These are phyloP conservation scores for Tuberolachnus salignus DNA, from an alignment of 2,888 invertebrate genomes.

Conservation along the genomic window DNA sequence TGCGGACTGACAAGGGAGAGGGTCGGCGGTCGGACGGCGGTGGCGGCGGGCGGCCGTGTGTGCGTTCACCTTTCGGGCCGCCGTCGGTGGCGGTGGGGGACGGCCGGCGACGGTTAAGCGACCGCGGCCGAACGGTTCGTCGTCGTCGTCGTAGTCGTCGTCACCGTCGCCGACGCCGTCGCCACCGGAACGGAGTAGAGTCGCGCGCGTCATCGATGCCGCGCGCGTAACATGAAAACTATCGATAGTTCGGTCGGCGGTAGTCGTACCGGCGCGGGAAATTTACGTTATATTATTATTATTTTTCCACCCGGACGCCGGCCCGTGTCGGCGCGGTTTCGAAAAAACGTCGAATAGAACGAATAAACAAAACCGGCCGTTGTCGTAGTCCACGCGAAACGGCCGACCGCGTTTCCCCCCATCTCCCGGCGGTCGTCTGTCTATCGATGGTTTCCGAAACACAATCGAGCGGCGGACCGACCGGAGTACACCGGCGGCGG, in stretches of 20 bases:
- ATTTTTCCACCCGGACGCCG: too few relatives aligned
- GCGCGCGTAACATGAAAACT: background rate
- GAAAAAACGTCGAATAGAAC: background rate
- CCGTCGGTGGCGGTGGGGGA: background rate
- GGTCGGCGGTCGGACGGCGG: conserved; percentile 42
- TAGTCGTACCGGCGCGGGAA: background rate
- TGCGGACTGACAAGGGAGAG: conserved; percentile 40
- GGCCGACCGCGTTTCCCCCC: too few relatives aligned
- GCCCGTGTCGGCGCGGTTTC: background rate
- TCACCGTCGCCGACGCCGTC: conserved; percentile 30
- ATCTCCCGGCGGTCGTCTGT: background rate
- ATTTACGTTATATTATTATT: too few relatives aligned
- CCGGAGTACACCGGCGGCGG: background rate
- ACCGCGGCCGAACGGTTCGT: conserved; percentile 22
- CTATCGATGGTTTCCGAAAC: background rate
- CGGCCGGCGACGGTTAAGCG: conserved; percentile 3
- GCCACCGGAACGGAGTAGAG: background rate
- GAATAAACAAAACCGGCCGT: too few relatives aligned
- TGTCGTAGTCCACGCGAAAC: too few relatives aligned
- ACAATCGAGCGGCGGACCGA: conserved; percentile 7
- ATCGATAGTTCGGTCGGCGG: background rate
- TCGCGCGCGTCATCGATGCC: background rate
- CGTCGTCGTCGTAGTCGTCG: conserved; percentile 2
- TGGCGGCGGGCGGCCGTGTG: background rate
- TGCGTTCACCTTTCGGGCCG: conserved; percentile 40